These are phyloP conservation scores for Salvelinus fontinalis DNA, from an alignment of 2,113 vertebrate genomes.

Conservation along the genomic window DNA sequence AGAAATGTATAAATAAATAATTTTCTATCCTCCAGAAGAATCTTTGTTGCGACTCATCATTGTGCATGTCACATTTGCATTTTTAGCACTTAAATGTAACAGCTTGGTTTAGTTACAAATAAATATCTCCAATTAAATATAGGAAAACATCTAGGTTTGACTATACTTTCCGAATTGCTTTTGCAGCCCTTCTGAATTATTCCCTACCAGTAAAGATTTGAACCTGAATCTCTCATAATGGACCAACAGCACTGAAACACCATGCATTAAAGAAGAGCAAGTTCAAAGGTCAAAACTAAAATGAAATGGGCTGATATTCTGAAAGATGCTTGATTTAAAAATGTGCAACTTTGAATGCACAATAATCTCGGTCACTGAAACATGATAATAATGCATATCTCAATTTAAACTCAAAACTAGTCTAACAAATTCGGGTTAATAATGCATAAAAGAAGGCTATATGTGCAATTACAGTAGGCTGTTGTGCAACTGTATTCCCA, in stretches of 20 bases:
- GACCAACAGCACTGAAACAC: background rate
- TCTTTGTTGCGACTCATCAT: slow-evolving; percentile 58
- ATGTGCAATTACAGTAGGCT: background rate
- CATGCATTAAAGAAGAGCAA: background rate
- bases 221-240: background rate
- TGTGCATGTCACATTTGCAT: slow-evolving; percentile 55
- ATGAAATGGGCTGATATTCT: background rate
- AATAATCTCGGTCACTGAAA: background rate
- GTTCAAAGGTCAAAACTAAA: background rate
- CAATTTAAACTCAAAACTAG: background rate
- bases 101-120: slow-evolving; percentile 43
- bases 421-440: background rate
- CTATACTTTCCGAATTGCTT: slow-evolving; percentile 4
- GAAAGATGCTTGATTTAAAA: background rate
- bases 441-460: background rate
- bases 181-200: background rate
- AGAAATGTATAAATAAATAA: slow-evolving; percentile 70
- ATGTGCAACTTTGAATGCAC: background rate
- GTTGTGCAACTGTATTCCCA: no score
- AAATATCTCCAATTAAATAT: slow-evolving; percentile 49
- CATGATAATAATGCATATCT: background rate
- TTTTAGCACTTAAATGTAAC: slow-evolving; percentile 57
- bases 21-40: slow-evolving; percentile 51
- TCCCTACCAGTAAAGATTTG: background rate
- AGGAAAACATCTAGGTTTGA: slow-evolving; percentile 44